Percentiles rank a stretch among this genome's conserved stretches.
Evolutionary conservation across 2,113 vertebrate species (phyloP).

Genomic region (Rhynchomys soricoides): DNA sequence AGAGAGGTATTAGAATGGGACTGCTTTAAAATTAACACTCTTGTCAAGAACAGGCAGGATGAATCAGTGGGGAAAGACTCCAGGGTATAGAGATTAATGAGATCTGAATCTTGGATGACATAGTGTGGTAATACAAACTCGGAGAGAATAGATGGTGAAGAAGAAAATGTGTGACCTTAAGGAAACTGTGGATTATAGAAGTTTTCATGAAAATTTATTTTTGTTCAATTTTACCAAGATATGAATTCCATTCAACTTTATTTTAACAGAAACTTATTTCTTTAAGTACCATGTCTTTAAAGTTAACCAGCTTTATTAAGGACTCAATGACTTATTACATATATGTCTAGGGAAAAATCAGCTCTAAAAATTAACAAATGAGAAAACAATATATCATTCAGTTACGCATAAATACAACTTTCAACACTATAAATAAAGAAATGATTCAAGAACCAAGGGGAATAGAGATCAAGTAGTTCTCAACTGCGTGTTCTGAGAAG

Average conservation of each 20-base stretch:
- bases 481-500: not conserved
- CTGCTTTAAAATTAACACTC: not conserved
- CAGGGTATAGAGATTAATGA: not conserved
- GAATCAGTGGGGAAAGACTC: not conserved
- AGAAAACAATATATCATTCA: not conserved
- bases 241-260: conserved; percentile 23
- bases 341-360: conserved; percentile 21
- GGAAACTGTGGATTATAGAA: not conserved
- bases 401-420: not conserved
- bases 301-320: not conserved
- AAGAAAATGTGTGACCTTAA: not conserved
- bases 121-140: not conserved
- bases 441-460: not conserved
- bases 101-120: not conserved
- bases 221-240: conserved; percentile 33
- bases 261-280: not conserved
- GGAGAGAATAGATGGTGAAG: not conserved
- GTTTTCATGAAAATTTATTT: not conserved
- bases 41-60: not conserved
- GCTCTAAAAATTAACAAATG: not conserved
- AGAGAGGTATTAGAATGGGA: not conserved
- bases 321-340: not conserved
- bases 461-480: not conserved
- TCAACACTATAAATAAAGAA: not conserved
- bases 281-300: conserved; percentile 12